These are phyloP conservation scores for Sinosuthora webbiana DNA, from an alignment of 2,113 vertebrate genomes.

Conservation along the genomic window DNA sequence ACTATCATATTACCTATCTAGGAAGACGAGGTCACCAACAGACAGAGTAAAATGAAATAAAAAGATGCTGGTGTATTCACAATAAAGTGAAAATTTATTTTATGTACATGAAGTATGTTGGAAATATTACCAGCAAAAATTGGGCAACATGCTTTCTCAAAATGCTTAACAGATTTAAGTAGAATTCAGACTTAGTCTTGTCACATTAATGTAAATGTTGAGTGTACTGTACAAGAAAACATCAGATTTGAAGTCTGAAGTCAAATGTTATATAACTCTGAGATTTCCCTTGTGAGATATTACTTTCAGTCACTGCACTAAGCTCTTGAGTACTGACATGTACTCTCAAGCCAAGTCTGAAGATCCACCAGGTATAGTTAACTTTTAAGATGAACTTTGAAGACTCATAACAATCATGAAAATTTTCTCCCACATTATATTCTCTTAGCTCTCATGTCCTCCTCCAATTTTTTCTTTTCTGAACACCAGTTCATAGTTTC, in stretches of 20 bases:
- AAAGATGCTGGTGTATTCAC: not conserved
- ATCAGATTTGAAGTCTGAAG: not conserved
- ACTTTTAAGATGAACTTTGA: not conserved
- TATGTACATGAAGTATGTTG: not conserved
- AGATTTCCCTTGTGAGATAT: not conserved
- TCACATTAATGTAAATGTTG: not conserved
- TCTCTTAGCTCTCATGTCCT: not conserved
- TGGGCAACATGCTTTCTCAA: not conserved
- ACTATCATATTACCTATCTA: not conserved
- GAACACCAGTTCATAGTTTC: not conserved
- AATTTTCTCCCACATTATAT: not conserved
- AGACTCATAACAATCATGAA: not conserved
- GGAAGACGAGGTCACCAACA: not conserved
- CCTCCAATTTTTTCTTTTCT: not conserved
- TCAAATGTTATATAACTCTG: not conserved
- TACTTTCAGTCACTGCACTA: not conserved
- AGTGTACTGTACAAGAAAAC: not conserved
- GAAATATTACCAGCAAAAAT: not conserved
- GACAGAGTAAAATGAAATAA: not conserved
- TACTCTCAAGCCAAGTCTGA: not conserved
- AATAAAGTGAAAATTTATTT: not conserved
- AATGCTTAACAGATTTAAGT: not conserved
- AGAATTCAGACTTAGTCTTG: not conserved
- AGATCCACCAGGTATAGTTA: not conserved
- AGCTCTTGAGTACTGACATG: not conserved